Conservation (phyloP, 2,113 vertebrate genomes). For the Thinocorus orbignyianus region DNA sequence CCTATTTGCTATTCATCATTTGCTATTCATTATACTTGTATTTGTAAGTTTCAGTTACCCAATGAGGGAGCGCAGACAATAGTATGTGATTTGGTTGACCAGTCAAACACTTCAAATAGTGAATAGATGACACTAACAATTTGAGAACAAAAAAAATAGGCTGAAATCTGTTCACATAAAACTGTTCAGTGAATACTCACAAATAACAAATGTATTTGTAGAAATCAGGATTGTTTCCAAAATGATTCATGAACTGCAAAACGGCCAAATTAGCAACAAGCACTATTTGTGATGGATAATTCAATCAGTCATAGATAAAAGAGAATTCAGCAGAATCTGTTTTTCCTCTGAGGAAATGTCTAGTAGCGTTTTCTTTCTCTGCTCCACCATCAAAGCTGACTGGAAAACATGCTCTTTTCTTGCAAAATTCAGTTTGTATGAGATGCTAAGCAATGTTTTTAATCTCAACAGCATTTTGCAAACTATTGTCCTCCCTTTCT, state of each 20-base stretch:
- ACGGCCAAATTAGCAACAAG: constrained; percentile 56
- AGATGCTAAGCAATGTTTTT: background rate
- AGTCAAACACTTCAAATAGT: constrained; percentile 59
- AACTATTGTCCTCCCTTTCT: background rate
- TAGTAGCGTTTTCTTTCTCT: background rate
- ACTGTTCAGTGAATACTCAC: constrained; percentile 55
- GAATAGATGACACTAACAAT: constrained; percentile 45
- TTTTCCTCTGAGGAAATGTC: background rate
- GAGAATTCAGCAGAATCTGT: constrained; percentile 5
- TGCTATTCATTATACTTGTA: constrained; percentile 49
- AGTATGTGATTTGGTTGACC: constrained; percentile 58
- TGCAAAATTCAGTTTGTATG: background rate
- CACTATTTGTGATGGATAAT: constrained; percentile 40
- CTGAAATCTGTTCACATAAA: constrained; percentile 56
- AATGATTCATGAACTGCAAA: constrained; percentile 56
- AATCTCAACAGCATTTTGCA: background rate
- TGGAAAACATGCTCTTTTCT: background rate
- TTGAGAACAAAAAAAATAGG: constrained; percentile 40
- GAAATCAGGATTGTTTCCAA: constrained; percentile 60
- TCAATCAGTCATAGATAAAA: constrained; percentile 22
- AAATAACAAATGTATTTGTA: constrained; percentile 54
- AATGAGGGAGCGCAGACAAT: constrained; percentile 49
- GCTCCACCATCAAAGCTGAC: background rate
- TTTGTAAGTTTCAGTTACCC: constrained; percentile 48
- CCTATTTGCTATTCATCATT: constrained; percentile 60